A percentile compares a stretch with the other conserved stretches of the same genome.
These are phyloP conservation scores for Amphipyra tragopoginis DNA, from an alignment of 2,888 invertebrate species.

Conservation along the genomic window DNA sequence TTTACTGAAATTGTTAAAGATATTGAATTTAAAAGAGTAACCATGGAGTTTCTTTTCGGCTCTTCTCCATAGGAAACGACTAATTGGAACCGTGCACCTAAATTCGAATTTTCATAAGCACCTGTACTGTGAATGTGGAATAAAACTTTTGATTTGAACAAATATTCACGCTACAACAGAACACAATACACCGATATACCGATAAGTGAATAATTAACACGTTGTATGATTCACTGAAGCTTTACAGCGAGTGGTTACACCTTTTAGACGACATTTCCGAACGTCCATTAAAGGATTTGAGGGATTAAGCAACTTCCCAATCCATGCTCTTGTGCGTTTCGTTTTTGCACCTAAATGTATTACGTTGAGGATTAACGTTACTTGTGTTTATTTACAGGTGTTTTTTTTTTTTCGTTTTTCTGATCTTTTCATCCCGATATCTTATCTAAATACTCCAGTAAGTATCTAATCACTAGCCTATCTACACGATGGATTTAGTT, in stretches of 20 bases:
- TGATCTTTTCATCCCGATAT: background rate
- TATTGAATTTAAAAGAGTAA: too few relatives aligned
- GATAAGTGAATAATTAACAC: constrained; percentile 50
- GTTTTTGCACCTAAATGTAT: constrained; percentile 69
- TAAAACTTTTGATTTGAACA: too few relatives aligned
- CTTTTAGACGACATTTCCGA: constrained; percentile 76
- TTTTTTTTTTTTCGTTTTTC: constrained; percentile 6
- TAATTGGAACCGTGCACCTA: too few relatives aligned
- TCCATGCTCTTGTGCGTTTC: constrained; percentile 62
- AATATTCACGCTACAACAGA: background rate
- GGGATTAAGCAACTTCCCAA: constrained; percentile 75
- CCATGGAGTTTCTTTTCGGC: too few relatives aligned
- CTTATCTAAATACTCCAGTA: too few relatives aligned
- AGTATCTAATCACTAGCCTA: too few relatives aligned
- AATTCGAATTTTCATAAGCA: too few relatives aligned
- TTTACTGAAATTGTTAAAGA: too few relatives aligned
- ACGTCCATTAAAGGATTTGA: constrained; percentile 84
- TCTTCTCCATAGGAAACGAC: too few relatives aligned
- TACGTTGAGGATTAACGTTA: constrained; percentile 55
- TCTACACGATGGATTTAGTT: too few relatives aligned
- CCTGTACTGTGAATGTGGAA: too few relatives aligned
- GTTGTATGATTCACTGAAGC: constrained; percentile 52
- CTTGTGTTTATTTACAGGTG: constrained; percentile 51
- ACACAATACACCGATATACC: background rate
- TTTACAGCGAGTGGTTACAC: constrained; percentile 66